Conservation (phyloP, 2,888 invertebrate genomes). For the Drosophila borealis region DNA sequence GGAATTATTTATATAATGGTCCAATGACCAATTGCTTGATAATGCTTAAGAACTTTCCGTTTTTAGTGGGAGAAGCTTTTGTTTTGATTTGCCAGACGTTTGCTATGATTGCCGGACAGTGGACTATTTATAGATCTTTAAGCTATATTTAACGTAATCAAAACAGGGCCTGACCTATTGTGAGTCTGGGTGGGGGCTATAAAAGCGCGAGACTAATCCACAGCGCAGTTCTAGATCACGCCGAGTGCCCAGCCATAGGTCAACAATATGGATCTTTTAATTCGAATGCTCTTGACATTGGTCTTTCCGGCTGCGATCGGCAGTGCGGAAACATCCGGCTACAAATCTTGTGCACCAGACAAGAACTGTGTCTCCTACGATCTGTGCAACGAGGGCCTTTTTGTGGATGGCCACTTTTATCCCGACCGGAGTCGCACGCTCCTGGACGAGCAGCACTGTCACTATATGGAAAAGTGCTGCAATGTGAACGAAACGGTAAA, state of each 20-base stretch:
- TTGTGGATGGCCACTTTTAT: slow-evolving; percentile 55
- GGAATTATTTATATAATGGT: neutral
- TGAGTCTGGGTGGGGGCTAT: slow-evolving; percentile 34
- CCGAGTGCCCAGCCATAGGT: neutral
- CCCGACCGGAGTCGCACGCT: slow-evolving; percentile 57
- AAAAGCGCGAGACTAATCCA: slow-evolving; percentile 27
- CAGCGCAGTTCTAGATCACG: slow-evolving; percentile 51
- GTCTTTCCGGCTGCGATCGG: neutral
- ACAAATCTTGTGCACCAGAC: slow-evolving; percentile 39
- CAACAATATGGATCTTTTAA: slow-evolving; percentile 6
- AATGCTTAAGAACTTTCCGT: neutral
- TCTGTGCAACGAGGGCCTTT: slow-evolving; percentile 61
- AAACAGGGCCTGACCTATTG: slow-evolving; percentile 12
- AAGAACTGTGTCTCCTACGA: slow-evolving; percentile 60
- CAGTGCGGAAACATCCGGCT: neutral
- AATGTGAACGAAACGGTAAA: slow-evolving; percentile 45
- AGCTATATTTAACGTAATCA: slow-evolving; percentile 61
- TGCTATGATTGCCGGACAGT: slow-evolving; percentile 21
- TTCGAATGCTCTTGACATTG: neutral
- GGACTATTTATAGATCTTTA: slow-evolving; percentile 52
- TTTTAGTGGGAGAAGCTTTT: neutral
- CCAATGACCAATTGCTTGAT: neutral
- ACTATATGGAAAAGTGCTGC: slow-evolving; percentile 69
- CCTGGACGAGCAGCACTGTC: slow-evolving; percentile 50
- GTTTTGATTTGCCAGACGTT: slow-evolving; percentile 7